Evolutionary conservation across 1,140 invertebrate genomes (phyloP).

Genomic region (Solen grandis): DNA sequence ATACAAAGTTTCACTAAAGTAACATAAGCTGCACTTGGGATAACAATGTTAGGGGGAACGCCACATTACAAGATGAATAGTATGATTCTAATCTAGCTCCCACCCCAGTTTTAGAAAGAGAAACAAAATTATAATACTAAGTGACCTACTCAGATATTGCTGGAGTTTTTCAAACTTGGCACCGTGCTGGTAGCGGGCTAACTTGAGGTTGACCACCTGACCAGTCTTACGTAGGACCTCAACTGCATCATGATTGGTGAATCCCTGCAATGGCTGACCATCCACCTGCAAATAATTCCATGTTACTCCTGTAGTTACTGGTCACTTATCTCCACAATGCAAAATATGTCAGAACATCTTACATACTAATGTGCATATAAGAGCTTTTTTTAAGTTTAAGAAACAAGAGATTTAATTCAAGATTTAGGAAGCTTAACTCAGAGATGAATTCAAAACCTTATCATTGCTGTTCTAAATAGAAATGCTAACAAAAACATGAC

Average conservation of each 20-base stretch:
- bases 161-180: conserved; percentile 97
- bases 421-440: too few relatives aligned
- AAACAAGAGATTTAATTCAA: too few relatives aligned
- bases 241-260: conserved; percentile 97
- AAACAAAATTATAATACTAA: not conserved
- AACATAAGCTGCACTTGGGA: not conserved
- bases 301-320: too few relatives aligned
- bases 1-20: not conserved
- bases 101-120: not conserved
- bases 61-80: not conserved
- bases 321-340: too few relatives aligned
- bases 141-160: conserved; percentile 76
- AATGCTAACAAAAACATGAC: too few relatives aligned
- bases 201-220: conserved; percentile 86
- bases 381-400: too few relatives aligned
- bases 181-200: conserved; percentile 95
- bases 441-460: too few relatives aligned
- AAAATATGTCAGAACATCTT: too few relatives aligned
- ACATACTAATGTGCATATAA: too few relatives aligned
- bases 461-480: too few relatives aligned
- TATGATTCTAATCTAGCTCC: not conserved
- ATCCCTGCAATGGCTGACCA: conserved; percentile 94
- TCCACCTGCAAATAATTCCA: conserved; percentile 88
- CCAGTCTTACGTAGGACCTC: conserved; percentile 94
- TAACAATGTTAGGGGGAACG: too few relatives aligned